Conservation (phyloP, 2,888 invertebrate species). For the Myopa testacea region DNA sequence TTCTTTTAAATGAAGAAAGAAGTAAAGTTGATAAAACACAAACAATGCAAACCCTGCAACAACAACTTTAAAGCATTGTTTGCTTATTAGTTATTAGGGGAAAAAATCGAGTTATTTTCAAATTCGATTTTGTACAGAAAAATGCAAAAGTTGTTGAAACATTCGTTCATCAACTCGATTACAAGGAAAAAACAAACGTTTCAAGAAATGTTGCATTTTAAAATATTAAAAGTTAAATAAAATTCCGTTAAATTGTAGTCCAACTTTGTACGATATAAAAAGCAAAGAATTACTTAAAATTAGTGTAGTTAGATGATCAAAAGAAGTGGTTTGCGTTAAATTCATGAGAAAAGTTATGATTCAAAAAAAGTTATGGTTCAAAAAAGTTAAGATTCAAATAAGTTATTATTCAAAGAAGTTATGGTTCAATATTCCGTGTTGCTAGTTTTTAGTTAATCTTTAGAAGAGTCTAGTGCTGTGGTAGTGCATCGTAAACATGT, state of each 20-base stretch:
- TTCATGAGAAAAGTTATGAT: conserved; percentile 9
- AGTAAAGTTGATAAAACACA: conserved; percentile 16
- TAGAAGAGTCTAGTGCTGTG: background rate
- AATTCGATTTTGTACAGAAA: conserved; percentile 4
- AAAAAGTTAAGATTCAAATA: background rate
- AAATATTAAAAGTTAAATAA: background rate
- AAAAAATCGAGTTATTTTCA: background rate
- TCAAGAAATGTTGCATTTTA: conserved; percentile 17
- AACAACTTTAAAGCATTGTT: background rate
- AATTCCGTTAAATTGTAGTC: background rate
- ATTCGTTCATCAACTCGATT: background rate
- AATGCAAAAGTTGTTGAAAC: conserved; percentile 30
- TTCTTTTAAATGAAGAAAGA: conserved; percentile 10
- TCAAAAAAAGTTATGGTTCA: background rate
- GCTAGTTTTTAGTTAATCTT: too few relatives aligned
- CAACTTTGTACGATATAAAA: background rate
- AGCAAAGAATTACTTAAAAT: conserved; percentile 6
- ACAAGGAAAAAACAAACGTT: background rate
- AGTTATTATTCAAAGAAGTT: too few relatives aligned
- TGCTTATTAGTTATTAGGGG: background rate
- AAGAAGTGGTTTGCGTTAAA: background rate
- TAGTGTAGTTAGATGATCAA: background rate
- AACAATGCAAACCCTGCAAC: background rate
- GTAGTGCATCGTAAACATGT: conserved; percentile 15
- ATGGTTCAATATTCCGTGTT: too few relatives aligned